Evolutionary conservation across 2,113 vertebrate species (phyloP).

Genomic region (Callithrix jacchus): DNA sequence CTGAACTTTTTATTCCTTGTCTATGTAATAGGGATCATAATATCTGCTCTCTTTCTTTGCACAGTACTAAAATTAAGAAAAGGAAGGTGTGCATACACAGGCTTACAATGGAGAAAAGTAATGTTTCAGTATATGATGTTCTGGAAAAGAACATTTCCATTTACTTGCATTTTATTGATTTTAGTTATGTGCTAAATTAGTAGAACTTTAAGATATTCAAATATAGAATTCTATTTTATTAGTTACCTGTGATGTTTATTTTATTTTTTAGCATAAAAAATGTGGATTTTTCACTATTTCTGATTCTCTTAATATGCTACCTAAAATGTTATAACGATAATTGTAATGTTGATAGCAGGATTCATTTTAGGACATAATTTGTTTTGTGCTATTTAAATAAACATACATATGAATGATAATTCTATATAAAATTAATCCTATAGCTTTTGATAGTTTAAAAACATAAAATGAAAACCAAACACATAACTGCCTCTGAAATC

Average conservation of each 20-base stretch:
- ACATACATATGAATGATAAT: neutral
- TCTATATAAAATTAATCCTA: neutral
- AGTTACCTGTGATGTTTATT: neutral
- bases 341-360: neutral
- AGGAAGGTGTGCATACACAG: neutral
- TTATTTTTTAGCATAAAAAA: neutral
- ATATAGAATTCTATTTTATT: neutral
- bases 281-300: neutral
- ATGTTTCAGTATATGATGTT: neutral
- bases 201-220: neutral
- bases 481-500: neutral
- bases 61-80: neutral
- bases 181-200: neutral
- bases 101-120: neutral
- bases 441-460: neutral
- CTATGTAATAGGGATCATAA: neutral
- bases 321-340: neutral
- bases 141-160: neutral
- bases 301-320: neutral
- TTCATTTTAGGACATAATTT: neutral
- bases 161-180: neutral
- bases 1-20: neutral
- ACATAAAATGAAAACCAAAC: neutral
- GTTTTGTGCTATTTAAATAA: neutral
- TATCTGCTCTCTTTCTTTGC: neutral